A percentile compares a stretch with the other conserved stretches of the same genome.
These are phyloP conservation scores for Psittacus erithacus DNA, from an alignment of 2,113 vertebrate species.

Conservation along the genomic window DNA sequence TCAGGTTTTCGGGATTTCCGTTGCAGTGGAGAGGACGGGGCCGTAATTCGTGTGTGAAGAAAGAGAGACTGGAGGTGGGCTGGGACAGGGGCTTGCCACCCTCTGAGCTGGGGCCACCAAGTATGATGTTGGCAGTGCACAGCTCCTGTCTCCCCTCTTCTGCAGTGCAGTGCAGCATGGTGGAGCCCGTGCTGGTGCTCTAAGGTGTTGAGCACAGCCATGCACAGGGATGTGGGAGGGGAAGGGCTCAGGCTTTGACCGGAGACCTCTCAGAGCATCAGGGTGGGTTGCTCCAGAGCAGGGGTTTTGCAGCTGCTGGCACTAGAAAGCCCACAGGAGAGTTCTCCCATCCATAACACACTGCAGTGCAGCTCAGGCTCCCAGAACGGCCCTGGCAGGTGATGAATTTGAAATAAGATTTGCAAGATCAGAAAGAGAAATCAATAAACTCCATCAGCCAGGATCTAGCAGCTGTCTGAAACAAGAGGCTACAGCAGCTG, in stretches of 20 bases:
- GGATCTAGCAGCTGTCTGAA: constrained; percentile 19
- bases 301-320: neutral
- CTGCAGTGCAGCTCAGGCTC: neutral
- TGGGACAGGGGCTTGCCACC: neutral
- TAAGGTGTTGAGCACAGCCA: accelerated
- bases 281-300: neutral
- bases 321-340: neutral
- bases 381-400: neutral
- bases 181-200: accelerated
- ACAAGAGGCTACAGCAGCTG: constrained; percentile 20
- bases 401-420: constrained; percentile 2
- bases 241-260: neutral
- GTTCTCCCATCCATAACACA: accelerated
- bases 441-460: constrained; percentile 41
- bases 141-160: neutral
- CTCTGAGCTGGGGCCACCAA: neutral
- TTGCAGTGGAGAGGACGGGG: neutral
- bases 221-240: accelerated
- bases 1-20: neutral
- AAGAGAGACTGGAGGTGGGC: neutral
- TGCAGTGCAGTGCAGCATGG: accelerated
- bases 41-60: neutral
- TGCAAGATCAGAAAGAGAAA: constrained; percentile 30
- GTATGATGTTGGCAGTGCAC: neutral
- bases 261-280: neutral